phyloP scores from a whole-genome alignment of 2,113 vertebrate species.

The Crypturellus undulatus region DNA sequence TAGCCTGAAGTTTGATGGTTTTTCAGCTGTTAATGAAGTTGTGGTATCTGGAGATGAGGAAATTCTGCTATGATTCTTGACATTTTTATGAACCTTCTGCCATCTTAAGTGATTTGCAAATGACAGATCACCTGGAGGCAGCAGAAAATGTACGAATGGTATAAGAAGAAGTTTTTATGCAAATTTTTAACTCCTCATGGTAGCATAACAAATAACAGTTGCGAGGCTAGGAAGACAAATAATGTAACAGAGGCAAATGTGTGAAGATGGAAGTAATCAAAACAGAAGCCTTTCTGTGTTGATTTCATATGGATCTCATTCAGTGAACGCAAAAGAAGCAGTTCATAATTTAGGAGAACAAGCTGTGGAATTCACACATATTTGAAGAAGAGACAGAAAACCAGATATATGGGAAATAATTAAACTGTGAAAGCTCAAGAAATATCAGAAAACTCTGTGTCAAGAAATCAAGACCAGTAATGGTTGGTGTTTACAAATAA shows the following conservation, averaged over 20 bases:
- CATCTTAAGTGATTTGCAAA: neutral
- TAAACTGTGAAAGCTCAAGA: neutral
- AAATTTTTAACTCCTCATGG: neutral
- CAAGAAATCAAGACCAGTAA: neutral
- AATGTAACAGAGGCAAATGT: neutral
- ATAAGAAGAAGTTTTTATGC: neutral
- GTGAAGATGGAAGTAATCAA: neutral
- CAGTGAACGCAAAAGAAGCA: neutral
- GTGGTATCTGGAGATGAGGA: neutral
- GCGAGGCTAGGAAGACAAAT: accelerated
- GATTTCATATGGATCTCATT: neutral
- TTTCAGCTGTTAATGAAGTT: neutral
- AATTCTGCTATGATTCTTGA: neutral
- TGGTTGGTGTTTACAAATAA: neutral
- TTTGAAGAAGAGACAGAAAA: neutral
- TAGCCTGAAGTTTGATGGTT: neutral
- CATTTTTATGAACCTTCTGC: neutral
- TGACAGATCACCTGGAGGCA: neutral
- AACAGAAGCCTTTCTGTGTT: neutral
- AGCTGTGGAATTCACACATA: neutral
- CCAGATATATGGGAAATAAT: neutral
- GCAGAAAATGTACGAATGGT: neutral
- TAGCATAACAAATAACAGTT: neutral
- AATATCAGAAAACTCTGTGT: neutral
- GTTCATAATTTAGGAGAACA: accelerated